Percentiles rank a stretch among this genome's conserved stretches.
These are phyloP conservation scores for Tigriopus californicus DNA, from an alignment of 2,888 invertebrate species.

Conservation along the genomic window DNA sequence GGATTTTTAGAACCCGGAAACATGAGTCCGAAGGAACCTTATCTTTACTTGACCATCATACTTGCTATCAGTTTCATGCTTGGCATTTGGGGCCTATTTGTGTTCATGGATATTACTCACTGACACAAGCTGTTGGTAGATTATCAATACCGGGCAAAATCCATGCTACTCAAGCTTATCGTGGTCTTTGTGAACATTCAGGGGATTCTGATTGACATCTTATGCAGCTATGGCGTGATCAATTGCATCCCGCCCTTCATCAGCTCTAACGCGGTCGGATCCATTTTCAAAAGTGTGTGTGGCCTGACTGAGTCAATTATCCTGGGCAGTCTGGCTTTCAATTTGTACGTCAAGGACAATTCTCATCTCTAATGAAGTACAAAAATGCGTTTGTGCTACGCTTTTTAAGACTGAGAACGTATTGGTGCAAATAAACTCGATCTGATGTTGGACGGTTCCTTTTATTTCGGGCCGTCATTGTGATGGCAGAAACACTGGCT, in stretches of 20 bases:
- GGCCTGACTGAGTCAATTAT: background rate
- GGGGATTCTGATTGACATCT: background rate
- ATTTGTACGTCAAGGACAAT: background rate
- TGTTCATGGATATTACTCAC: constrained; percentile 7
- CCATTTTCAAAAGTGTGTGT: background rate
- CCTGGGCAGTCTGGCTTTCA: background rate
- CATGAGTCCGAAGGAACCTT: background rate
- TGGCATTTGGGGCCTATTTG: constrained; percentile 4
- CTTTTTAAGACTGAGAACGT: no score
- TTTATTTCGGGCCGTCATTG: no score
- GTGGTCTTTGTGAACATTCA: constrained; percentile 4
- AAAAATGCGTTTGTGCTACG: no score
- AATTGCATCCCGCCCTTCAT: background rate
- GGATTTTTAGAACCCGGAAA: background rate
- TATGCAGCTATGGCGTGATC: background rate
- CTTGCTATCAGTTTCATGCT: background rate
- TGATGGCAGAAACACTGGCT: no score
- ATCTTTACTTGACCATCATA: background rate
- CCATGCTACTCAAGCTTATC: background rate
- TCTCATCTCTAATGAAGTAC: background rate
- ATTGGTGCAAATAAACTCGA: no score
- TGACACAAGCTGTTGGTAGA: background rate
- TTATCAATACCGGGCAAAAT: background rate
- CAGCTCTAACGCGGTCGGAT: background rate
- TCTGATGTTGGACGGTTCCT: no score